Evolutionary conservation across 2,888 invertebrate species (phyloP), one percentile per base, ranked within the genome.

Genomic region (Drosophila mimica): DNA sequence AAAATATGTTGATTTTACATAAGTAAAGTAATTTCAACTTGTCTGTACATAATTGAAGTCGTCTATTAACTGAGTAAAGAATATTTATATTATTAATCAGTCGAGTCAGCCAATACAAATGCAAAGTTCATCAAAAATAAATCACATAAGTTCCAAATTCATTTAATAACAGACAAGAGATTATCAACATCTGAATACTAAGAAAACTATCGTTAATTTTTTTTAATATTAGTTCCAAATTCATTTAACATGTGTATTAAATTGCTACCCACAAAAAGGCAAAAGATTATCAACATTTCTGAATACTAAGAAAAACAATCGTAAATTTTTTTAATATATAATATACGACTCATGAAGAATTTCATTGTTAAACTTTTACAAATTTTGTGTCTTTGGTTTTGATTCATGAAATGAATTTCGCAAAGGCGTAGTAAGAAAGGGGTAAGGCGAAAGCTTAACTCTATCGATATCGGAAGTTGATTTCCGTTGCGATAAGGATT

Each of bases 401-500:
- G 8, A 4, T 2, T 46, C 46, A 15, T 46, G 15, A 46, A 7
- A 15, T 15, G 20, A 46, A 8, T 25, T 46, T 20, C 1, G 7
- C 15, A 46, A 15, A 46, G 46, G 2, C 46, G 15, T 15, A 25
- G 25, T 25, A 46, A 1, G 8, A 1, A 7, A 8, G 15, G 15
- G 4, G 20, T 15, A 20, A 15, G 4, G 0, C 20, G 13, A 4
- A 1, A 15, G 13, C 20, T 20, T 4, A 46, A 25, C 46, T 15
- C 7, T 46, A 68, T 68, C 57, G 0, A 30, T 4, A 68, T 20
- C 49, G 80, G 80, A 78, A 79, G 43, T 62, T 61, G 43, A 71
- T 65, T 80, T 76, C 74, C 76, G 63, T 48, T 34, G 25, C 61
- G 43, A 70, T 70, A 51, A 38, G 25, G 33, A 56, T 28, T 30